Percentiles rank a stretch among this genome's conserved stretches.
Evolutionary conservation across 2,888 invertebrate species (phyloP).

Genomic region (Meiosimyza decipiens): DNA sequence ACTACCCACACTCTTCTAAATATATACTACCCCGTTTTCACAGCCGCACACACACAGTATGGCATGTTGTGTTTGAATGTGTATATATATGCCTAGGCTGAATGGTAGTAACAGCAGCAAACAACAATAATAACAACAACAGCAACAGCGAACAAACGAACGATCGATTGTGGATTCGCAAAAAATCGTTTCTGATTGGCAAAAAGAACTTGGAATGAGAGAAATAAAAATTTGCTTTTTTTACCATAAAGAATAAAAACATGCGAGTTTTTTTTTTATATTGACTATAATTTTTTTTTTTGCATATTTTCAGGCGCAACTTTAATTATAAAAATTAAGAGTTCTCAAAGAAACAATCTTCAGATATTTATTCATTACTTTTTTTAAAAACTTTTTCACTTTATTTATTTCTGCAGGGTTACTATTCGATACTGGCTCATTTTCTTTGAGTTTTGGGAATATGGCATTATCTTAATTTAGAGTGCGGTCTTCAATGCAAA

Average conservation of each 20-base stretch:
- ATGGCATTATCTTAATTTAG: too few relatives aligned
- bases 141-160: constrained; percentile 1
- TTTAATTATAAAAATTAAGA: not conserved
- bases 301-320: constrained; percentile 15
- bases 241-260: not conserved
- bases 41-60: not conserved
- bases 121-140: constrained; percentile 16
- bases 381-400: too few relatives aligned
- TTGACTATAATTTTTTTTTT: not conserved
- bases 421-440: too few relatives aligned
- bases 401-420: too few relatives aligned
- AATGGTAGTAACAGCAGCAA: not conserved
- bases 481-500: too few relatives aligned
- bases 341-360: not conserved
- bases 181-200: constrained; percentile 28
- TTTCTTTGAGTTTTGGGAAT: too few relatives aligned
- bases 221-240: not conserved
- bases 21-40: not conserved
- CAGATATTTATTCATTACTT: too few relatives aligned
- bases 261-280: not conserved
- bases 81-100: not conserved
- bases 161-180: constrained; percentile 25
- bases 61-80: constrained; percentile 21
- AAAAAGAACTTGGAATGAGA: constrained; percentile 12
- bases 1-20: not conserved